These are phyloP conservation scores for Chelonoidis abingdonii DNA, from an alignment of 2,113 vertebrate genomes.

Conservation along the genomic window DNA sequence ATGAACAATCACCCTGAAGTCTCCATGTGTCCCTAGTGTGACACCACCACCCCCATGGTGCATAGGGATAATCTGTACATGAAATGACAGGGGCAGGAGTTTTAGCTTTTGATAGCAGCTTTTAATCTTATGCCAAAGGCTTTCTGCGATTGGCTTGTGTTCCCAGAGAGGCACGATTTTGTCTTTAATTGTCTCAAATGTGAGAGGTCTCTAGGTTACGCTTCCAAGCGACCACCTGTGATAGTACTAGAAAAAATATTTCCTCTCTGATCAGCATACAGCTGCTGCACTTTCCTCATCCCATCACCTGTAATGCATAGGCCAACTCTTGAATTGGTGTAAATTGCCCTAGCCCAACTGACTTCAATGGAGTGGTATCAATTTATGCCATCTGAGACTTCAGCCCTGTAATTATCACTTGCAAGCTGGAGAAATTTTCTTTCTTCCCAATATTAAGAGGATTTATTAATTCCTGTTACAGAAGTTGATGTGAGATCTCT, in stretches of 20 bases:
- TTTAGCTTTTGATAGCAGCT: neutral
- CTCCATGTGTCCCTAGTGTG: neutral
- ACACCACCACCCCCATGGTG: neutral
- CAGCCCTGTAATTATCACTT: neutral
- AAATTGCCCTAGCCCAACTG: neutral
- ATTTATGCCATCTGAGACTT: neutral
- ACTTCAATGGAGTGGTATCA: neutral
- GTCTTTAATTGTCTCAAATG: neutral
- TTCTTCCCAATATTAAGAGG: neutral
- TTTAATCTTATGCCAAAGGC: neutral
- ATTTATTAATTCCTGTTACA: neutral
- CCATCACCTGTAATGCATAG: neutral
- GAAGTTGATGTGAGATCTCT: neutral
- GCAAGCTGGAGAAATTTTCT: neutral
- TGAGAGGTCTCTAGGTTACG: neutral
- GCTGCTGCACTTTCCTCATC: rapidly evolving
- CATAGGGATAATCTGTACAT: neutral
- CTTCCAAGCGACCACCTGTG: neutral
- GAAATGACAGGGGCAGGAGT: neutral
- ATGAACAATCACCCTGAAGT: neutral
- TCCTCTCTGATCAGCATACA: neutral
- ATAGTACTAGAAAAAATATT: neutral
- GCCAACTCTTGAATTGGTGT: neutral
- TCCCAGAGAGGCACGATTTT: neutral
- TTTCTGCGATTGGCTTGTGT: neutral